These are phyloP conservation scores for Nothura maculosa DNA, from an alignment of 2,797 vertebrate genomes.

Conservation along the genomic window DNA sequence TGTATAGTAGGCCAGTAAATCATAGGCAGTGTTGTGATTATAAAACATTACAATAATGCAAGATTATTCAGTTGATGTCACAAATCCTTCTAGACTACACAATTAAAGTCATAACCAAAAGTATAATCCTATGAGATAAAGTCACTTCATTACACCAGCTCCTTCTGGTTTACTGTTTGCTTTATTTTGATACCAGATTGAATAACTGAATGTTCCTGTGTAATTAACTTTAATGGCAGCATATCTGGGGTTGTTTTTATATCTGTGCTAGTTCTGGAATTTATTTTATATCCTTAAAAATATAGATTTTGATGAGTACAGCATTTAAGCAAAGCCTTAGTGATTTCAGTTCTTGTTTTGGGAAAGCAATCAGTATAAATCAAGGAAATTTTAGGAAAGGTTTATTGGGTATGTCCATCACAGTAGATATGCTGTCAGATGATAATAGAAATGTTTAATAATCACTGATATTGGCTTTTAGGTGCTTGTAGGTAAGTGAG, in stretches of 20 bases:
- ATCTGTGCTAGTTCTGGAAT: slow-evolving; percentile 33
- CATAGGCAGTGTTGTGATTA: slow-evolving; percentile 40
- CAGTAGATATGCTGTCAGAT: background rate
- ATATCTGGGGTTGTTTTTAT: background rate
- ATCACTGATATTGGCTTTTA: accelerated
- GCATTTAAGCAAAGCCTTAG: background rate
- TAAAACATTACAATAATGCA: slow-evolving; percentile 57
- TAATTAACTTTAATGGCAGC: slow-evolving; percentile 44
- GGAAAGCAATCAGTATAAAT: background rate
- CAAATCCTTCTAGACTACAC: slow-evolving; percentile 53
- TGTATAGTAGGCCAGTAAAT: slow-evolving; percentile 45
- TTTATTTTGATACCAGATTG: slow-evolving; percentile 63
- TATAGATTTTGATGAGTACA: background rate
- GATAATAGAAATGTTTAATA: background rate
- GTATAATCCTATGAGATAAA: slow-evolving; percentile 67
- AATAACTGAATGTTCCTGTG: slow-evolving; percentile 55
- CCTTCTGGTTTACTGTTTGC: slow-evolving; percentile 55
- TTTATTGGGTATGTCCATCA: background rate
- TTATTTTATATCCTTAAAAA: slow-evolving; percentile 54
- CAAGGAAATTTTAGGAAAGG: background rate
- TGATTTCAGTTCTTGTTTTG: background rate
- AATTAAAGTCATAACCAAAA: slow-evolving; percentile 66
- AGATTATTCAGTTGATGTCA: slow-evolving; percentile 66
- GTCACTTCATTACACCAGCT: slow-evolving; percentile 60
- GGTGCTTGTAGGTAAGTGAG: background rate